Evolutionary conservation across 2,888 invertebrate species (phyloP).

Genomic region (Tetranychus piercei): DNA sequence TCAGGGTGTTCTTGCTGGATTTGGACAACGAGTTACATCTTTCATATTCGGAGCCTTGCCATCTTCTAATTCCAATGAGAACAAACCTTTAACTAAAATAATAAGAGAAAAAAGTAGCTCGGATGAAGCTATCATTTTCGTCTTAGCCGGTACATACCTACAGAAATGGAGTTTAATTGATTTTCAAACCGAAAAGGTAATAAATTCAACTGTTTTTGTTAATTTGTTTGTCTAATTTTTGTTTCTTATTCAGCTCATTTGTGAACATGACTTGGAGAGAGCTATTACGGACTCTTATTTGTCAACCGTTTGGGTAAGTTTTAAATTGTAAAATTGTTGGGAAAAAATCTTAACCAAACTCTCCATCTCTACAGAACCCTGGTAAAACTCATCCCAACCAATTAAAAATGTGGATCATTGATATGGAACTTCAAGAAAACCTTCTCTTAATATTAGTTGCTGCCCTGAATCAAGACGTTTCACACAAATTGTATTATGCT

Average conservation of each 20-base stretch:
- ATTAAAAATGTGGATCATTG: constrained; percentile 52
- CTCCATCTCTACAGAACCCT: neutral
- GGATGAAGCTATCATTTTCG: constrained; percentile 29
- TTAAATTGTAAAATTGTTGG: neutral
- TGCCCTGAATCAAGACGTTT: constrained; percentile 45
- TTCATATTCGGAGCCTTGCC: constrained; percentile 51
- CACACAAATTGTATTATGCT: constrained; percentile 51
- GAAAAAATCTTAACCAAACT: no score
- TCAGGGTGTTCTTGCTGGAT: constrained; percentile 51
- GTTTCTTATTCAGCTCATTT: constrained; percentile 39
- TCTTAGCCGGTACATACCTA: constrained; percentile 14
- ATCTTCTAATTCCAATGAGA: constrained; percentile 31
- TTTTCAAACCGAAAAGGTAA: constrained; percentile 39
- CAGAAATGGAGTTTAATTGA: constrained; percentile 21
- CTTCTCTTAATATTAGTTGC: constrained; percentile 52
- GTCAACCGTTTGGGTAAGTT: constrained; percentile 46
- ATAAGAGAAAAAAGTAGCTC: constrained; percentile 31
- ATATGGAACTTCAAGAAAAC: constrained; percentile 43
- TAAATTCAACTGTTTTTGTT: neutral
- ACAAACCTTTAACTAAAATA: constrained; percentile 47
- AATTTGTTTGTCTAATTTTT: constrained; percentile 5
- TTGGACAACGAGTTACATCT: constrained; percentile 59
- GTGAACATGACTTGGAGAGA: constrained; percentile 53
- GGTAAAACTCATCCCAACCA: constrained; percentile 33
- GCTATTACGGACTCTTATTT: constrained; percentile 49